phyloP scores from a whole-genome alignment of 2,113 vertebrate genomes.

The Genyomyrus donnyi region DNA sequence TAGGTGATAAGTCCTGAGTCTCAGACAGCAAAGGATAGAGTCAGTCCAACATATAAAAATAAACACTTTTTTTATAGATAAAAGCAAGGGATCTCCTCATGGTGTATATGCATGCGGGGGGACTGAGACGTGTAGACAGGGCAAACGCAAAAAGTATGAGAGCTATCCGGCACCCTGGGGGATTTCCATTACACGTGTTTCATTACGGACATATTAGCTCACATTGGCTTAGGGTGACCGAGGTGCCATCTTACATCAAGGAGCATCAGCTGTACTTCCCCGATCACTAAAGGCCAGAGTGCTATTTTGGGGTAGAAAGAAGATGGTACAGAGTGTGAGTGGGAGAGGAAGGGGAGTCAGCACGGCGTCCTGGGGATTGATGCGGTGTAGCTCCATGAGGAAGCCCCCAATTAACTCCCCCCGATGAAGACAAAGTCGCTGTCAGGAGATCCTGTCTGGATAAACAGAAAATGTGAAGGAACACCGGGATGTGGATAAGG shows the following conservation, averaged over 20 bases:
- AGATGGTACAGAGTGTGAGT: neutral
- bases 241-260: neutral
- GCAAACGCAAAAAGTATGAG: neutral
- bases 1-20: neutral
- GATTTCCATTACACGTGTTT: neutral
- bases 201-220: neutral
- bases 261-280: neutral
- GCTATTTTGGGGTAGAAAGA: neutral
- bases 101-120: neutral
- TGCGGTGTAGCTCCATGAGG: neutral
- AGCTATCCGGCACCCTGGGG: neutral
- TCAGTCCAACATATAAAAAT: neutral
- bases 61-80: neutral
- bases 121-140: neutral
- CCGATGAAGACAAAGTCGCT: constrained; percentile 2
- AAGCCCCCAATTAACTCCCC: neutral
- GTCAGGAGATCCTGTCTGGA: constrained; percentile 1
- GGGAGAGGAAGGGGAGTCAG: neutral
- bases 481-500: neutral
- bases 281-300: neutral
- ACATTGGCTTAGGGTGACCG: neutral
- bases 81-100: neutral
- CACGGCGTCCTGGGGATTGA: neutral
- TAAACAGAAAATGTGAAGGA: neutral
- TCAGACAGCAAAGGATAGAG: neutral